Evolutionary conservation across 2,888 invertebrate species (phyloP), one percentile per base, ranked within the genome.

Genomic region (Drosophila eohydei): DNA sequence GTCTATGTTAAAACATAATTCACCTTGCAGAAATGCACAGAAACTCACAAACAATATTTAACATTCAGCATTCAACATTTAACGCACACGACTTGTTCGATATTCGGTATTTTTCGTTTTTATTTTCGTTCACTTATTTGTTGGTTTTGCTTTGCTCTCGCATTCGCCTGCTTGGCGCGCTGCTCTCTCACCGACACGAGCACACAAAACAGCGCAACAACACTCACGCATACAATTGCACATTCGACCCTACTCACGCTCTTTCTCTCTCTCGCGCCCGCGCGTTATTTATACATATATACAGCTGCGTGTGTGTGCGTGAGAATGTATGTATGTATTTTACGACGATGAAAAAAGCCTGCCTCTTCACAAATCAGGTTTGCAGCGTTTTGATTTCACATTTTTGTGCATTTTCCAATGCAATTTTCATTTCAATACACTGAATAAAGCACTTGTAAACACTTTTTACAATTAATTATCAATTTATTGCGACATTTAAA

Each of bases 41-140:
- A 21, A 43, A n/a, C 16, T 66, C 50, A 30, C 36, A 44, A 32
- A 40, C 30, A 60, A 67, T 34, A 61, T 41, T 59, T 1, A 48
- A 44, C 50, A 64, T 63, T 64, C 30, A 62, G 43, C 50, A 64
- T 51, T 44, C 44, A 65, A 46, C n/a, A 73, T 38, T 46, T 38
- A 54, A 60, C 52, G 61, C 67, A 64, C 51, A 70, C 60, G 71
- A 81, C 43, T 80, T 80, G 74, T 83, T 86, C 81, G 68, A 73
- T 76, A 69, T 75, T 78, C 81, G 77, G 80, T 80, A 78, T 80
- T 86, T 86, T 84, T 89, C 80, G 90, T 89, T 84, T 87, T 90
- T 87, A 88, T 90, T 89, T 87, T 87, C 78, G 79, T 88, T 88
- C 83, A 83, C 82, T 83, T 90, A 83, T 88, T 90, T 90, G 87